Percentiles rank a stretch among this genome's conserved stretches.
Evolutionary conservation across 2,888 invertebrate genomes (phyloP).

Genomic region (Noctuana brunneofusca): DNA sequence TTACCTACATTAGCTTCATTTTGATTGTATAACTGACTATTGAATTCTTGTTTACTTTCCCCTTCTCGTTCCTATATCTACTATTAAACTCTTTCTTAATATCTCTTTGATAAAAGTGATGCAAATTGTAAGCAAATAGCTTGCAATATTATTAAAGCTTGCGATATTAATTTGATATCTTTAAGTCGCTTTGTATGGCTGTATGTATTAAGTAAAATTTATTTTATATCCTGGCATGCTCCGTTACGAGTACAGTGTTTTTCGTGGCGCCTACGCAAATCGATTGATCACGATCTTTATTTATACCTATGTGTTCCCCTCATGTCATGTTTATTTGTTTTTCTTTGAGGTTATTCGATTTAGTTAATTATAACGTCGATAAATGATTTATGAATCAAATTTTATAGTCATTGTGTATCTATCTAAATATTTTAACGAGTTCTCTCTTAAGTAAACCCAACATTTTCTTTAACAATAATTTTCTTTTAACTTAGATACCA

Average conservation of each 20-base stretch:
- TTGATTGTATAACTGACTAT: too few relatives aligned
- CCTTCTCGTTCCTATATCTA: too few relatives aligned
- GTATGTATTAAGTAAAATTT: neutral
- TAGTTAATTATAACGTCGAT: slow-evolving; percentile 21
- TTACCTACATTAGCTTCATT: too few relatives aligned
- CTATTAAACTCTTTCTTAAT: neutral
- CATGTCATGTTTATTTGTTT: slow-evolving; percentile 12
- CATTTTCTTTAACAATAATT: neutral
- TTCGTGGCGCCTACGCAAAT: slow-evolving; percentile 15
- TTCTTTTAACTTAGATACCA: too few relatives aligned
- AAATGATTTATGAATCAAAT: neutral
- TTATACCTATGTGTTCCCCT: slow-evolving; percentile 3
- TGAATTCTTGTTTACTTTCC: too few relatives aligned
- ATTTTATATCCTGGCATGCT: neutral
- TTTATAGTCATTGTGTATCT: neutral
- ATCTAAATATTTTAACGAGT: neutral
- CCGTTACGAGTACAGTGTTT: neutral
- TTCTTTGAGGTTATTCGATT: slow-evolving; percentile 26
- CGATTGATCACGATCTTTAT: slow-evolving; percentile 27
- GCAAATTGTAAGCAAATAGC: too few relatives aligned
- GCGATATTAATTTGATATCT: neutral
- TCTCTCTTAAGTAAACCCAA: neutral
- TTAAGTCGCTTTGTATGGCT: neutral
- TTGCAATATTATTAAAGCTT: too few relatives aligned
- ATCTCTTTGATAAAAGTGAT: neutral